Percentiles rank a stretch among this genome's conserved stretches.
These are phyloP conservation scores for Gouania willdenowi DNA, from an alignment of 2,797 vertebrate species.

Conservation along the genomic window DNA sequence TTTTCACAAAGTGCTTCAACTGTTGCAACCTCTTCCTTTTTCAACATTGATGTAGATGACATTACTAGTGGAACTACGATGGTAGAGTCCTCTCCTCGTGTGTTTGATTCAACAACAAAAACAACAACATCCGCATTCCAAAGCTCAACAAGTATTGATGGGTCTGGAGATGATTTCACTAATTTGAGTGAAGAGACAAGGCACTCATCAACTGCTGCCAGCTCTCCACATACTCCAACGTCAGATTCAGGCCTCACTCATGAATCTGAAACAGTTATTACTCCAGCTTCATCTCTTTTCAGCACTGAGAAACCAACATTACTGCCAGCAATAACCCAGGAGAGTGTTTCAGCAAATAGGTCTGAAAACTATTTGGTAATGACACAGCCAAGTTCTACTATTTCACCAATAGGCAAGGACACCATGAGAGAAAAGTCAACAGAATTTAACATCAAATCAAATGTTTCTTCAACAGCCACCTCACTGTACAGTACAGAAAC, in stretches of 20 bases:
- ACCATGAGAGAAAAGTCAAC: background rate
- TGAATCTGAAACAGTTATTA: background rate
- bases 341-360: background rate
- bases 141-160: background rate
- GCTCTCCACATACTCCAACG: background rate
- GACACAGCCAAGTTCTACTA: background rate
- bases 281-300: background rate
- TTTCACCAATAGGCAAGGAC: background rate
- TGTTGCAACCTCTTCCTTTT: too few species aligned
- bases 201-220: background rate
- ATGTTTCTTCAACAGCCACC: rapidly evolving
- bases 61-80: background rate
- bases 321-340: background rate
- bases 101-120: background rate
- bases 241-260: background rate
- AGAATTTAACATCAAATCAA: background rate
- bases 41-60: background rate
- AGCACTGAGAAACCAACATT: slow-evolving; percentile 16
- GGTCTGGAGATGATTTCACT: background rate
- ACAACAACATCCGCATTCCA: background rate
- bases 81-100: background rate
- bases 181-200: background rate
- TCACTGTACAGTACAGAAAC: background rate
- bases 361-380: background rate
- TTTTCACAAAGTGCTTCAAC: background rate